Conservation (phyloP, 2,113 vertebrate species). For the Oreochromis spilurus region DNA sequence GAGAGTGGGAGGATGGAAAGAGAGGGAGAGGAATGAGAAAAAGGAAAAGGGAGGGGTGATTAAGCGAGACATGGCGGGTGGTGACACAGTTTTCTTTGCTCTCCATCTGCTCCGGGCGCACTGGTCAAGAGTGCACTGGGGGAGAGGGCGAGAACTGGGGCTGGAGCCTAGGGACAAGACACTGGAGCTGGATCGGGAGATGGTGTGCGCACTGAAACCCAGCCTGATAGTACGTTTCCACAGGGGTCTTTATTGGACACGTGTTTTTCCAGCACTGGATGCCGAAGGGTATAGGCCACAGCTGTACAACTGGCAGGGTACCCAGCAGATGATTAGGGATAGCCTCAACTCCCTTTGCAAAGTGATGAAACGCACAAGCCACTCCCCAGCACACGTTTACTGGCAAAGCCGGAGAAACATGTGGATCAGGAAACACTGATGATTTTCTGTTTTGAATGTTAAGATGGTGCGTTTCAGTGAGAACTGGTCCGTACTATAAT, state of each 20-base stretch:
- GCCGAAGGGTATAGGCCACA: neutral
- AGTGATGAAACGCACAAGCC: neutral
- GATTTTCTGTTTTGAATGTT: neutral
- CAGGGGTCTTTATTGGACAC: neutral
- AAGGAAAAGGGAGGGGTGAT: constrained; percentile 27
- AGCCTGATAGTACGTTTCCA: constrained; percentile 2
- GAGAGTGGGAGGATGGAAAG: constrained; percentile 43
- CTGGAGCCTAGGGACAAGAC: neutral
- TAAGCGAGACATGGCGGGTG: constrained; percentile 28
- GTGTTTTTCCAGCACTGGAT: neutral
- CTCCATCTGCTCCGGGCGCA: constrained; percentile 40
- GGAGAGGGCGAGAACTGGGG: constrained; percentile 35
- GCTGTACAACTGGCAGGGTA: neutral
- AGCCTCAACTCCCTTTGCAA: neutral
- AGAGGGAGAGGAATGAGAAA: constrained; percentile 14
- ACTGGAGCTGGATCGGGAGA: constrained; percentile 2
- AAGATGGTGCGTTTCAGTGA: neutral
- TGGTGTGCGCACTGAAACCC: neutral
- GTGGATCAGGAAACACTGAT: neutral
- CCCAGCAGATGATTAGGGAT: neutral
- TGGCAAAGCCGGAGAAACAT: neutral
- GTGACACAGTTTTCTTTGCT: constrained; percentile 56
- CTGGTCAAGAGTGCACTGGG: constrained; percentile 57
- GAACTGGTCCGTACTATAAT: neutral
- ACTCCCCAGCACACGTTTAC: neutral